phyloP scores from a whole-genome alignment of 2,113 vertebrate genomes.

The Gracilinanus agilis region DNA sequence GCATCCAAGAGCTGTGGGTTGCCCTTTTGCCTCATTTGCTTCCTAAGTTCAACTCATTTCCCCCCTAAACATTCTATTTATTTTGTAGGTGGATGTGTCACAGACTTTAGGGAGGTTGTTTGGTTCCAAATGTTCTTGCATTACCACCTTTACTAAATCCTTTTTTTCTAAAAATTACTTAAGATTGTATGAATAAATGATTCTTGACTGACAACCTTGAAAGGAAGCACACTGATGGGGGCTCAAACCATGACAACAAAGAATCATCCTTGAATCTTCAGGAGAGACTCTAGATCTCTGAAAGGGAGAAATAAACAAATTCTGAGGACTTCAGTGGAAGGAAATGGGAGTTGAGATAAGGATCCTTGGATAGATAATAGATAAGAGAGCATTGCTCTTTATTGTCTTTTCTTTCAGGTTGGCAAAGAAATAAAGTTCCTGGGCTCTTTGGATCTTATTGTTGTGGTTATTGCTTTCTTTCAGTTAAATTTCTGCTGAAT shows the following conservation, averaged over 20 bases:
- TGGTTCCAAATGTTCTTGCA: background rate
- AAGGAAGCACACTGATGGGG: background rate
- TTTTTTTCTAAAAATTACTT: background rate
- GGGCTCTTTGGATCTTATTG: background rate
- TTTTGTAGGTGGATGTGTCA: background rate
- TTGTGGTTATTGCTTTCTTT: background rate
- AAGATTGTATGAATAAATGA: background rate
- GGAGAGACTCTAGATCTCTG: background rate
- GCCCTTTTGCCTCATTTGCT: background rate
- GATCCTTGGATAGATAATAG: background rate
- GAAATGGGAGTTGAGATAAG: background rate
- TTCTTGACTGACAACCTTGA: background rate
- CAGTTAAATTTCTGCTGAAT: background rate
- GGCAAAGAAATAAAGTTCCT: background rate
- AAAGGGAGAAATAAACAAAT: background rate
- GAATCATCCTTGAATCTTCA: background rate
- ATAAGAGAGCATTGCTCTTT: background rate
- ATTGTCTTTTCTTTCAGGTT: background rate
- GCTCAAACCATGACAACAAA: background rate
- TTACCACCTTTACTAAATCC: background rate
- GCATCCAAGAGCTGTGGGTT: background rate
- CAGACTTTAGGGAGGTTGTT: background rate
- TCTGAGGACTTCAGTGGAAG: background rate
- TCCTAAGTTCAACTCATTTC: background rate
- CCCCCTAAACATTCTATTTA: background rate